Evolutionary conservation across 2,113 vertebrate species (phyloP).

Genomic region (Chinchilla lanigera): DNA sequence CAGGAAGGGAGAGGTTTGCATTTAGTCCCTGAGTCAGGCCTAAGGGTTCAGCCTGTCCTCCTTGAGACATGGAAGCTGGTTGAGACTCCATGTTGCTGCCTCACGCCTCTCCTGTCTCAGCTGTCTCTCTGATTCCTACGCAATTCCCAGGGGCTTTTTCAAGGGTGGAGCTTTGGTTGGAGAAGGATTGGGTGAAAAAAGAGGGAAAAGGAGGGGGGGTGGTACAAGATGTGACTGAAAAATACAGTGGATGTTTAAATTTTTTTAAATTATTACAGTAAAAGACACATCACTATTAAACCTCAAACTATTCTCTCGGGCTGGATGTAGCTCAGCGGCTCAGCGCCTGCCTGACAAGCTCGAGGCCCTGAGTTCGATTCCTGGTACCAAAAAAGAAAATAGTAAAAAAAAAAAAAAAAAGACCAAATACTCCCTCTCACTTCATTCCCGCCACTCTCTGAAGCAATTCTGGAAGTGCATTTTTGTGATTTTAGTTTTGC

Average conservation of each 20-base stretch:
- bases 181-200: neutral
- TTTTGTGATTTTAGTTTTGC: neutral
- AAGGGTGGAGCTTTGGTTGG: neutral
- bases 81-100: neutral
- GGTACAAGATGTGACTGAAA: neutral
- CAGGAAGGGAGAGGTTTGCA: slow-evolving; percentile 10
- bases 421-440: too few species aligned
- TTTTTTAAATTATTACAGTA: neutral
- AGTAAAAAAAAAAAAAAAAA: neutral
- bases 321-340: too few species aligned
- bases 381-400: too few species aligned
- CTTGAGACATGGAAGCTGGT: neutral
- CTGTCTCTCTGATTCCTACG: neutral
- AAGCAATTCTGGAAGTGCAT: neutral
- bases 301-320: neutral
- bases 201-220: neutral
- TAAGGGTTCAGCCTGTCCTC: neutral
- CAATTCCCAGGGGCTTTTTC: neutral
- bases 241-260: neutral
- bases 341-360: too few species aligned
- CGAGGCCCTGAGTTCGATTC: too few species aligned
- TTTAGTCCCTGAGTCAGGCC: neutral
- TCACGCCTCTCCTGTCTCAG: neutral
- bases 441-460: neutral
- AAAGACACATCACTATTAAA: neutral